A percentile compares a stretch with the other conserved stretches of the same genome.
Evolutionary conservation across 1,140 invertebrate genomes (phyloP).

Genomic region (Polyergus mexicanus): DNA sequence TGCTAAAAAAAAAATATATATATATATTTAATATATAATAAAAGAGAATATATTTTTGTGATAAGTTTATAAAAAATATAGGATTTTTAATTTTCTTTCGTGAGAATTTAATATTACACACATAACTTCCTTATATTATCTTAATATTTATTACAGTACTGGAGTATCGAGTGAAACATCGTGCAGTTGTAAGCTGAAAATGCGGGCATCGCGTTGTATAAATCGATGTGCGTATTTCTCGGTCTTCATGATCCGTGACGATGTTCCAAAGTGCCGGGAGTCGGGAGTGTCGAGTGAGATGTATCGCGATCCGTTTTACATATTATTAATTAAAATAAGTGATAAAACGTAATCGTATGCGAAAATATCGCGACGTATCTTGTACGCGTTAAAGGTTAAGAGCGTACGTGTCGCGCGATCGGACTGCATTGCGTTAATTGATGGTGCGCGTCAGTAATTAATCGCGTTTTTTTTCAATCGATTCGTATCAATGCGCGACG

Average conservation of each 20-base stretch:
- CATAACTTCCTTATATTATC: neutral
- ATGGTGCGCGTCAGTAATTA: constrained; percentile 33
- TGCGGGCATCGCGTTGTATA: neutral
- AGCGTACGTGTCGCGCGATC: neutral
- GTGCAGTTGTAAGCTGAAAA: neutral
- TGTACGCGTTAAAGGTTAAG: neutral
- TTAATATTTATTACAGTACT: too few species aligned
- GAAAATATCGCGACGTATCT: constrained; percentile 2
- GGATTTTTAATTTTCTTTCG: neutral
- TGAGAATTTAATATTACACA: neutral
- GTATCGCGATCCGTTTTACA: too few species aligned
- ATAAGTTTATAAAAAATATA: neutral
- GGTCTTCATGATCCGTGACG: neutral
- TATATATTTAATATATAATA: constrained; percentile 7
- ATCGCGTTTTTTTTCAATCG: constrained; percentile 10
- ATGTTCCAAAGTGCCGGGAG: neutral
- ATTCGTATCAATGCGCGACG: neutral
- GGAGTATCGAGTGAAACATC: neutral
- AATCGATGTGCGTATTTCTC: neutral
- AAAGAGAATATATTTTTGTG: neutral
- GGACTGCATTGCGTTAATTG: constrained; percentile 25
- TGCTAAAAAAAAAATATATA: neutral
- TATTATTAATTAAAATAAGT: too few species aligned
- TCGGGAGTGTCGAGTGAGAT: neutral
- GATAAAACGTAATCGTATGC: neutral